Percentiles rank a stretch among this genome's conserved stretches.
phyloP scores from a whole-genome alignment of 2,797 vertebrate species.

The Centropyge bicolor region DNA sequence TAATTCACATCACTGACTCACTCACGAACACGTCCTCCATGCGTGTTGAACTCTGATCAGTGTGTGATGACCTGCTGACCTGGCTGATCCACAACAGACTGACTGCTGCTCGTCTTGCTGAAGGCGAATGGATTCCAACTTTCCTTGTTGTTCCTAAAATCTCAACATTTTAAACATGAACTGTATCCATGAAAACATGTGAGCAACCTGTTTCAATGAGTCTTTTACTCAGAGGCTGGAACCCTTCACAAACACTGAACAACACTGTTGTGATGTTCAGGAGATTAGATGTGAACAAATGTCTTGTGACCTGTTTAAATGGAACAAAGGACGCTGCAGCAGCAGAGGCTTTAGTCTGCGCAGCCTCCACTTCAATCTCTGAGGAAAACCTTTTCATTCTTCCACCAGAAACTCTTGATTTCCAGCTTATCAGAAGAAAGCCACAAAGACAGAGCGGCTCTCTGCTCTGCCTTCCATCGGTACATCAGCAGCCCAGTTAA shows the following conservation, averaged over 20 bases:
- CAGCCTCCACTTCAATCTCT: conserved; percentile 18
- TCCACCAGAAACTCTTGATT: conserved; percentile 29
- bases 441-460: conserved; percentile 15
- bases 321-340: conserved; percentile 2
- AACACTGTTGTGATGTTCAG: conserved; percentile 1
- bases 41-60: neutral
- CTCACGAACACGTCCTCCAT: conserved; percentile 16
- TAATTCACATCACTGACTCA: neutral
- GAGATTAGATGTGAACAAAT: conserved; percentile 5
- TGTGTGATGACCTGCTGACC: neutral
- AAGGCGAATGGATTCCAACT: too few relatives aligned
- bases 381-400: conserved; percentile 21
- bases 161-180: neutral
- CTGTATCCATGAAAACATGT: neutral
- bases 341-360: conserved; percentile 15
- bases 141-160: neutral
- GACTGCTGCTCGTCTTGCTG: neutral
- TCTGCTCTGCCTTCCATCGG: conserved; percentile 37
- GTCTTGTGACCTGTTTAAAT: neutral
- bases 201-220: neutral
- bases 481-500: conserved; percentile 29
- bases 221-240: neutral
- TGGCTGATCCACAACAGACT: neutral
- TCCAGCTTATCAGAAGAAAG: conserved; percentile 38
- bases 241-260: conserved; percentile 5